Evolutionary conservation across 2,113 vertebrate genomes (phyloP).

Genomic region (Piaya cayana): DNA sequence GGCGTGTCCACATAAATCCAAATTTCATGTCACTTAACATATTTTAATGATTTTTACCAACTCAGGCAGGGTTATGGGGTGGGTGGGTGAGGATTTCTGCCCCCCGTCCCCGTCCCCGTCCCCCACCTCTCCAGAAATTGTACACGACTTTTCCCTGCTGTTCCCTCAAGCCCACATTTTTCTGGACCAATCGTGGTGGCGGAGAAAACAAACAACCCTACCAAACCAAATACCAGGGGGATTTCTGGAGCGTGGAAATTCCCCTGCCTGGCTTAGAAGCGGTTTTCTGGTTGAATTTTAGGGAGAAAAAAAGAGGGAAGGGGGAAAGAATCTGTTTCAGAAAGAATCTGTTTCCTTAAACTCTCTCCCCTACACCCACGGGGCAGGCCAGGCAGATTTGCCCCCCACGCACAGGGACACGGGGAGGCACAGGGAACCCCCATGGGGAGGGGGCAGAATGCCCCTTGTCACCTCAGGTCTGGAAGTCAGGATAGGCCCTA

Average conservation of each 20-base stretch:
- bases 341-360: slow-evolving; percentile 72
- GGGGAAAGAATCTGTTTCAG: slow-evolving; percentile 47
- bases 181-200: neutral
- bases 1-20: slow-evolving; percentile 71
- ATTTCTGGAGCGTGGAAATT: slow-evolving; percentile 64
- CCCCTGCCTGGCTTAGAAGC: slow-evolving; percentile 75
- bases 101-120: too few species aligned
- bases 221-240: slow-evolving; percentile 8
- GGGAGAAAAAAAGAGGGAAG: too few species aligned
- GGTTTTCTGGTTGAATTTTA: slow-evolving; percentile 78
- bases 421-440: neutral
- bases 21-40: neutral
- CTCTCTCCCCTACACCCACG: slow-evolving; percentile 20
- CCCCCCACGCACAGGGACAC: rapidly evolving
- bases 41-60: slow-evolving; percentile 23
- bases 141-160: neutral
- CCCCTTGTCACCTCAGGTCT: neutral
- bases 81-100: neutral
- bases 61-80: neutral
- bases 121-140: neutral
- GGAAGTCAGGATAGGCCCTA: neutral
- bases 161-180: neutral
- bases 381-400: neutral
- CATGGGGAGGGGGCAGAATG: rapidly evolving
- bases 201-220: neutral